These are phyloP conservation scores for Cydia fagiglandana DNA, from an alignment of 1,140 invertebrate genomes.

Conservation along the genomic window DNA sequence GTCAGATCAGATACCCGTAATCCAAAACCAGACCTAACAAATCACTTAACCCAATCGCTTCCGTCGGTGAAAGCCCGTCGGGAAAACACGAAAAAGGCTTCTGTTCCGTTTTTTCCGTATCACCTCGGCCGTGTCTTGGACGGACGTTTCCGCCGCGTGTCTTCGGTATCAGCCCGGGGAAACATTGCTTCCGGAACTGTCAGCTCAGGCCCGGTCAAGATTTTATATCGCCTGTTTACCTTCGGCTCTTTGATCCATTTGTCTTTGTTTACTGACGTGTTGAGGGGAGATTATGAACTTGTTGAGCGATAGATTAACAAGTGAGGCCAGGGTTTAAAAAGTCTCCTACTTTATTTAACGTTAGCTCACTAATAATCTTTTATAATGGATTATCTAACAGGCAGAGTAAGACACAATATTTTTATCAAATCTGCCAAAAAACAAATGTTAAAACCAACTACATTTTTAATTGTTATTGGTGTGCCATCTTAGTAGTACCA, in stretches of 20 bases:
- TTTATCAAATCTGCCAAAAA: too few species aligned
- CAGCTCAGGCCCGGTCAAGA: conserved; percentile 44
- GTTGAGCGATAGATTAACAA: conserved; percentile 17
- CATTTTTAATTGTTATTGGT: too few species aligned
- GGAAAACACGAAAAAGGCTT: conserved; percentile 46
- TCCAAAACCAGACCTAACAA: conserved; percentile 48
- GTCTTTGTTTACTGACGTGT: conserved; percentile 21
- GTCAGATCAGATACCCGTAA: conserved; percentile 25
- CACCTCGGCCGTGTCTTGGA: conserved; percentile 45
- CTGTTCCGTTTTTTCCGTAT: conserved; percentile 53
- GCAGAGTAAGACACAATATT: too few species aligned
- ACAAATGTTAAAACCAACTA: too few species aligned
- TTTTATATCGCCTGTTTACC: conserved; percentile 16
- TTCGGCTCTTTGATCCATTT: conserved; percentile 23
- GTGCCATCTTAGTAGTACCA: too few species aligned
- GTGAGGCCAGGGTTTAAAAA: neutral
- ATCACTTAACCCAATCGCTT: conserved; percentile 48
- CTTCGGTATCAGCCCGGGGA: conserved; percentile 63
- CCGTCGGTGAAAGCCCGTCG: conserved; percentile 37
- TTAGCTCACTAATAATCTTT: too few species aligned
- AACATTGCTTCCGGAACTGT: conserved; percentile 67
- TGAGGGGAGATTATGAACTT: conserved; percentile 17
- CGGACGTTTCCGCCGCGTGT: conserved; percentile 59
- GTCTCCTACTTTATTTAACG: neutral
- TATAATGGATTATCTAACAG: too few species aligned